Evolutionary conservation across 2,888 invertebrate genomes (phyloP).

Genomic region (Colletes collaris): DNA sequence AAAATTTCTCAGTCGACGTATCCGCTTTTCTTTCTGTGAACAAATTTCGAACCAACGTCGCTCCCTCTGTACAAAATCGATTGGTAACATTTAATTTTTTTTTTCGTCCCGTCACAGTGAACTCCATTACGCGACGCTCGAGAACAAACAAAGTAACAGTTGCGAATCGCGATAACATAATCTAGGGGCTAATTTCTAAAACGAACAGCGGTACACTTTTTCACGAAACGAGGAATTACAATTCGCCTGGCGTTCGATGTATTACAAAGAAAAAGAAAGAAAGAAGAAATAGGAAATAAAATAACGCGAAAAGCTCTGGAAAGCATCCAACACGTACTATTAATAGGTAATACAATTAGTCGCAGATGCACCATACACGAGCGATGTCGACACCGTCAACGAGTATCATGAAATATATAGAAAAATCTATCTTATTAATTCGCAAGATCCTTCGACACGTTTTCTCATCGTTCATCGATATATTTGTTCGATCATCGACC

Average conservation of each 20-base stretch:
- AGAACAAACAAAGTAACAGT: conserved; percentile 6
- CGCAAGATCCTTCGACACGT: not conserved
- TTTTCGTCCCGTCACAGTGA: not conserved
- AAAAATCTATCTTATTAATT: conserved; percentile 10
- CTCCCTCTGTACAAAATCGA: not conserved
- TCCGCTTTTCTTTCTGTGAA: conserved; percentile 13
- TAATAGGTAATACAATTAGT: conserved; percentile 35
- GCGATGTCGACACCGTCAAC: not conserved
- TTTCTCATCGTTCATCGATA: not conserved
- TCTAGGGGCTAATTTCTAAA: not conserved
- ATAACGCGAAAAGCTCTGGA: conserved; percentile 11
- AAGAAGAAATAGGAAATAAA: not conserved
- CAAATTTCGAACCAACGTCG: conserved; percentile 1
- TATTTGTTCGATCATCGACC: not conserved
- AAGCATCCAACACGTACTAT: conserved; percentile 28
- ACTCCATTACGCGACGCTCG: not conserved
- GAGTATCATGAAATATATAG: conserved; percentile 7
- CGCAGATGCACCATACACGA: conserved; percentile 8
- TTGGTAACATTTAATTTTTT: not conserved
- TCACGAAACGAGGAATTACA: not conserved
- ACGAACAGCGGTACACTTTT: not conserved
- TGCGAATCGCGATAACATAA: conserved; percentile 1
- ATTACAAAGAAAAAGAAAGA: not conserved
- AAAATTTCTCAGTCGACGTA: conserved; percentile 37
- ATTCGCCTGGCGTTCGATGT: not conserved